Percentiles rank a stretch among this genome's conserved stretches.
These are phyloP conservation scores for Sardinella longiceps DNA, from an alignment of 2,797 vertebrate species.

Conservation along the genomic window DNA sequence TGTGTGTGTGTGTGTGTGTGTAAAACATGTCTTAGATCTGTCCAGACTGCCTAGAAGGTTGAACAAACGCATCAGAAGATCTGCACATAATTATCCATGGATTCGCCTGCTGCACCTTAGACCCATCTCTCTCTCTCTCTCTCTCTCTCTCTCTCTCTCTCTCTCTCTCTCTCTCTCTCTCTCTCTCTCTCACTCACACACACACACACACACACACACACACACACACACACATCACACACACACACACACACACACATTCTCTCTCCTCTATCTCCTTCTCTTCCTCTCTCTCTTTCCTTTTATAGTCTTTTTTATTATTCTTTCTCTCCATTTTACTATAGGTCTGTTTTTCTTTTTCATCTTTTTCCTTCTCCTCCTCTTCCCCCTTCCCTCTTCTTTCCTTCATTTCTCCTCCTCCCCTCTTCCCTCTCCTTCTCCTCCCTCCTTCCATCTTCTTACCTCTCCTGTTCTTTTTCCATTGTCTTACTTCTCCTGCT, in stretches of 20 bases:
- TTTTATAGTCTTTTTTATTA: not conserved
- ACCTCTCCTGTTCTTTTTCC: too few species aligned
- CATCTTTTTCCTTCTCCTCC: not conserved
- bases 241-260: too few species aligned
- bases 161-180: not conserved
- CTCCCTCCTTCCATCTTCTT: too few species aligned
- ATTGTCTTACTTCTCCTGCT: too few species aligned
- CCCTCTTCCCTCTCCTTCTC: too few species aligned
- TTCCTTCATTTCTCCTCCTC: too few species aligned
- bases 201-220: too few species aligned
- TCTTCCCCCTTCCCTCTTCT: not conserved
- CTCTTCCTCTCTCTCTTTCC: not conserved
- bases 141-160: not conserved
- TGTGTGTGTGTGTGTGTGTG: too few species aligned
- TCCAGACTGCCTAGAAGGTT: too few species aligned
- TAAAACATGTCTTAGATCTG: too few species aligned
- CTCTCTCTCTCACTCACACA: not conserved
- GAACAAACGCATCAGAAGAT: not conserved
- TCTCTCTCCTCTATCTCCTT: not conserved
- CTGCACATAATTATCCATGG: not conserved
- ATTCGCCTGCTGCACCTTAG: not conserved
- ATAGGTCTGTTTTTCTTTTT: too few species aligned
- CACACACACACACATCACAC: too few species aligned
- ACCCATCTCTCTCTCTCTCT: not conserved
- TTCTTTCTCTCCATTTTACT: not conserved